phyloP scores from a whole-genome alignment of 1,140 invertebrate genomes.

The Camponotus pennsylvanicus region DNA sequence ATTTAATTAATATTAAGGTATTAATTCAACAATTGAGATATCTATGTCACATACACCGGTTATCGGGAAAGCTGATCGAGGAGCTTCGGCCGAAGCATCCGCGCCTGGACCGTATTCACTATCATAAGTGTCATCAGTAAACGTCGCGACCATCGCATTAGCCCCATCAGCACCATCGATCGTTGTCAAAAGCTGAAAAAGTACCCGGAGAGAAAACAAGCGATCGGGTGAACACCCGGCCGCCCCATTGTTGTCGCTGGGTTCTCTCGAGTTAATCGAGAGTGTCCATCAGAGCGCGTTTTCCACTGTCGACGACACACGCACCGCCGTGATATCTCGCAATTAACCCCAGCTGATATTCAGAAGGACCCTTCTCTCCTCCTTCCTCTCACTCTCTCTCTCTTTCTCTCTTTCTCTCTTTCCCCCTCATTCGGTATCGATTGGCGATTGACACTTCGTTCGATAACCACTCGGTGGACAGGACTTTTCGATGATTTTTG shows the following conservation, averaged over 20 bases:
- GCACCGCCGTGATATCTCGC: conserved; percentile 55
- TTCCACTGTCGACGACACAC: conserved; percentile 56
- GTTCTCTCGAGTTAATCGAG: conserved; percentile 69
- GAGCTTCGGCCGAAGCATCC: not conserved
- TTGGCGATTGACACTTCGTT: conserved; percentile 68
- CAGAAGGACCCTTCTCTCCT: conserved; percentile 24
- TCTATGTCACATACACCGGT: not conserved
- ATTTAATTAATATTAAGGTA: conserved; percentile 52
- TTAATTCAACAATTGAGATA: conserved; percentile 32
- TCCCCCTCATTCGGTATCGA: not conserved
- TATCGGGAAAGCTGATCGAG: not conserved
- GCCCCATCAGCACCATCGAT: conserved; percentile 45
- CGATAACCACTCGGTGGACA: conserved; percentile 58
- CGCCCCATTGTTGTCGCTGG: conserved; percentile 32
- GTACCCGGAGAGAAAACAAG: conserved; percentile 43
- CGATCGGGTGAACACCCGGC: conserved; percentile 25
- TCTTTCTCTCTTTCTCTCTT: not conserved
- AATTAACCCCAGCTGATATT: conserved; percentile 58
- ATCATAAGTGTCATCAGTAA: conserved; percentile 61
- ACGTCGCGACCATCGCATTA: conserved; percentile 55
- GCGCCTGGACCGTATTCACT: conserved; percentile 24
- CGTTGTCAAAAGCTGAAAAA: conserved; percentile 50
- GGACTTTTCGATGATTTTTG: conserved; percentile 66
- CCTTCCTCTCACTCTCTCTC: not conserved
- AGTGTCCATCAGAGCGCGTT: conserved; percentile 48